Percentiles rank a stretch among this genome's conserved stretches.
phyloP scores from a whole-genome alignment of 2,113 vertebrate species.

The Haplotaxodon microlepis region DNA sequence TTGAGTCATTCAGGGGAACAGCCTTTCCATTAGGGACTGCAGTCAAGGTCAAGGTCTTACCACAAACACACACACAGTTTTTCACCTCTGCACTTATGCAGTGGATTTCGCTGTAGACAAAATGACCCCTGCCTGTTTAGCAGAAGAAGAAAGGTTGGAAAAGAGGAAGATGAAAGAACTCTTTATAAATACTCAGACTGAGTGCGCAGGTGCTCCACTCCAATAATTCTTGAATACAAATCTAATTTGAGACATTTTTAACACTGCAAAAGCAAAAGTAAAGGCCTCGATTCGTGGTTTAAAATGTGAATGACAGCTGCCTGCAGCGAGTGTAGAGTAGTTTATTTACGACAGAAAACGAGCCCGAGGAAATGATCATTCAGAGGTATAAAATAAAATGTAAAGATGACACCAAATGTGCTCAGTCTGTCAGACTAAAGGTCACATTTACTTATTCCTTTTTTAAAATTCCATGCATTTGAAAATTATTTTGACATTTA shows the following conservation, averaged over 20 bases:
- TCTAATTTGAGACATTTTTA: not conserved
- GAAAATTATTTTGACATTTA: not conserved
- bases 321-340: not conserved
- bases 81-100: not conserved
- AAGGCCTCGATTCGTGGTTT: not conserved
- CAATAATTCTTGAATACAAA: not conserved
- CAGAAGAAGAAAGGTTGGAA: not conserved
- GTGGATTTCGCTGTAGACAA: not conserved
- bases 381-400: not conserved
- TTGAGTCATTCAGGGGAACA: slow-evolving; percentile 68
- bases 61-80: not conserved
- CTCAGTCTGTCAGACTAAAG: not conserved
- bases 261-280: not conserved
- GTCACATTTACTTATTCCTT: not conserved
- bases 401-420: not conserved
- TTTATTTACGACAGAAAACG: not conserved
- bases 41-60: slow-evolving; percentile 70
- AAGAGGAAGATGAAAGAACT: not conserved
- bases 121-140: not conserved
- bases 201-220: not conserved
- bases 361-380: not conserved
- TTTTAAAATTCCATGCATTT: not conserved
- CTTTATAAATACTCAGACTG: not conserved
- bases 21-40: slow-evolving; percentile 59
- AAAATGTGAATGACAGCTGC: not conserved